A percentile compares a stretch with the other conserved stretches of the same genome.
Evolutionary conservation across 2,888 invertebrate genomes (phyloP).

Genomic region (Andrena fulva): DNA sequence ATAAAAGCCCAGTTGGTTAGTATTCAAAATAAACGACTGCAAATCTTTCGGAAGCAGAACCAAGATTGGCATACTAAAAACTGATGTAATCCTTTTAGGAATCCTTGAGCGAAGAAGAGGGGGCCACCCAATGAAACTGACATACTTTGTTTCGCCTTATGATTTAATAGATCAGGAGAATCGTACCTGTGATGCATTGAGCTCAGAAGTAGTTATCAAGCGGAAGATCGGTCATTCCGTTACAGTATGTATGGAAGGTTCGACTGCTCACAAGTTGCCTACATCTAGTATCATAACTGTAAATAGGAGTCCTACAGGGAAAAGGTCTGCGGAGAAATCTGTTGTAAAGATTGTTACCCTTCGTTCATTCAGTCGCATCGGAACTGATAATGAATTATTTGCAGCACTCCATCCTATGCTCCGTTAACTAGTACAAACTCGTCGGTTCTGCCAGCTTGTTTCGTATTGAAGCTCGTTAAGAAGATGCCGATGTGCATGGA

Average conservation of each 20-base stretch:
- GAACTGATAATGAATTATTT: constrained; percentile 66
- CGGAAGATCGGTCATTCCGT: constrained; percentile 94
- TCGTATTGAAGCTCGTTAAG: constrained; percentile 92
- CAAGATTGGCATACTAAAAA: background rate
- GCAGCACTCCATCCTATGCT: constrained; percentile 92
- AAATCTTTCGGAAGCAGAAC: background rate
- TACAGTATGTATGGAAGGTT: constrained; percentile 95
- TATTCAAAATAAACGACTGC: constrained; percentile 15
- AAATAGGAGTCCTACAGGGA: constrained; percentile 90
- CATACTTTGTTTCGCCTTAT: constrained; percentile 97
- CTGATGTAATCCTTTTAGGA: constrained; percentile 83
- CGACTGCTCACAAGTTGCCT: constrained; percentile 93
- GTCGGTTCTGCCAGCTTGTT: constrained; percentile 95
- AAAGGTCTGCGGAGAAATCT: constrained; percentile 86
- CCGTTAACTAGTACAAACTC: constrained; percentile 93
- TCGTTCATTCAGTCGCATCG: background rate
- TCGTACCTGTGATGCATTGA: constrained; percentile 90
- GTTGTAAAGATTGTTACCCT: background rate
- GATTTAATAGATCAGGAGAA: constrained; percentile 93
- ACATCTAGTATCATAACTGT: constrained; percentile 89
- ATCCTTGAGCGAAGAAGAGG: constrained; percentile 83
- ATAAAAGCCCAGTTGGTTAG: constrained; percentile 95
- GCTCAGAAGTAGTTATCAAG: constrained; percentile 89
- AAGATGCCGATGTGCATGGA: constrained; percentile 94
- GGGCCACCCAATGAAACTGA: constrained; percentile 95